A percentile compares a stretch with the other conserved stretches of the same genome.
These are phyloP conservation scores for Eupeodes luniger DNA, from an alignment of 2,888 invertebrate genomes.

Conservation along the genomic window DNA sequence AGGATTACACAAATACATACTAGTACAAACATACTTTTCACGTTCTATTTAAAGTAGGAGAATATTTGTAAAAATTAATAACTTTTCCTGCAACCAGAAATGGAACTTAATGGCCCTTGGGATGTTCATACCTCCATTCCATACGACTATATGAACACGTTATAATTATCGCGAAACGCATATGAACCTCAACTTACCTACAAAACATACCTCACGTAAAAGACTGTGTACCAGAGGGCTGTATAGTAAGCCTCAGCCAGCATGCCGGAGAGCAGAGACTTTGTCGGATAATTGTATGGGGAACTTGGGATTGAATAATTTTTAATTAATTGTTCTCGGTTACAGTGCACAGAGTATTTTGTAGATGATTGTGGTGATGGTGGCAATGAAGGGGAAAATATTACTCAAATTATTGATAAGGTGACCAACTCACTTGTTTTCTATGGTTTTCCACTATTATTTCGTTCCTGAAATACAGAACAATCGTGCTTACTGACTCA, in stretches of 20 bases:
- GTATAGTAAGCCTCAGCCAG: not conserved
- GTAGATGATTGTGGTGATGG: conserved; percentile 1
- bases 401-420: not conserved
- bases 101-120: conserved; percentile 65
- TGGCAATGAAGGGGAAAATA: conserved; percentile 1
- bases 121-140: conserved; percentile 40
- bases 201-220: conserved; percentile 1
- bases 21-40: conserved; percentile 7
- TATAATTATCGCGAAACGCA: conserved; percentile 58
- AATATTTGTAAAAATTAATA: conserved; percentile 61
- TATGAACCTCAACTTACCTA: not conserved
- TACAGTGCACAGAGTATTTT: conserved; percentile 4
- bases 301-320: conserved; percentile 70
- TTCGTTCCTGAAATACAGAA: too few relatives aligned
- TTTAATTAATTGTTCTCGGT: conserved; percentile 62
- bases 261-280: not conserved
- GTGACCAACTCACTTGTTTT: not conserved
- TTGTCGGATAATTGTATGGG: conserved; percentile 46
- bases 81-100: conserved; percentile 57
- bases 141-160: not conserved
- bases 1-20: too few relatives aligned
- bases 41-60: conserved; percentile 24
- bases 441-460: not conserved
- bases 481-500: too few relatives aligned
- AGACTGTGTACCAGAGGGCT: not conserved